Percentiles rank a stretch among this genome's conserved stretches.
Conservation (phyloP, 1,140 invertebrate species). For the Ceratina japonica region DNA sequence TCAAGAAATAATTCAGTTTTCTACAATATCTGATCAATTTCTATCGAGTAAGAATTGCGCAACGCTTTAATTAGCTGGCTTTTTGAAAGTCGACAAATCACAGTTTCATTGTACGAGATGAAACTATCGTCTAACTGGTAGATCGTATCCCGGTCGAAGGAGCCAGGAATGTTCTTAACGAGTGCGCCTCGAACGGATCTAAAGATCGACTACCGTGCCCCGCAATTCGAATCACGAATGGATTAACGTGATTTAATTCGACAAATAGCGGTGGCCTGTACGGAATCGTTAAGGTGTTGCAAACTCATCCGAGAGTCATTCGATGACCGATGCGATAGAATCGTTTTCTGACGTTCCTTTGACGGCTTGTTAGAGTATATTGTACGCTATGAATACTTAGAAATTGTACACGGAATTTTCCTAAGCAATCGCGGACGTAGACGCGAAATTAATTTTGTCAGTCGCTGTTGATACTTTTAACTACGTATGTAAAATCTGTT, state of each 20-base stretch:
- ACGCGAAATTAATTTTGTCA: no score
- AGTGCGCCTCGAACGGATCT: slow-evolving; percentile 52
- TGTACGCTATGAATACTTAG: not conserved
- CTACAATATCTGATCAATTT: not conserved
- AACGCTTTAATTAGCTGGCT: slow-evolving; percentile 24
- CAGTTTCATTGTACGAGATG: slow-evolving; percentile 54
- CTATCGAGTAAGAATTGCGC: not conserved
- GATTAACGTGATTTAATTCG: slow-evolving; percentile 63
- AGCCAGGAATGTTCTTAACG: slow-evolving; percentile 60
- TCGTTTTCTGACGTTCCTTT: not conserved
- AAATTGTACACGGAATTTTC: not conserved
- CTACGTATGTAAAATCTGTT: not conserved
- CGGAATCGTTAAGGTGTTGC: slow-evolving; percentile 56
- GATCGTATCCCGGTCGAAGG: slow-evolving; percentile 52
- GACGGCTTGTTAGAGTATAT: slow-evolving; percentile 5
- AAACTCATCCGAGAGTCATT: not conserved
- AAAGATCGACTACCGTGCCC: slow-evolving; percentile 51
- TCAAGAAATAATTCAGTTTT: no score
- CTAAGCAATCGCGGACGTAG: no score
- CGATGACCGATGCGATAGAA: not conserved
- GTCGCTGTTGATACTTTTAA: not conserved
- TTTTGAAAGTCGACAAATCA: slow-evolving; percentile 51
- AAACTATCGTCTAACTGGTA: slow-evolving; percentile 45
- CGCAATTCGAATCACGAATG: slow-evolving; percentile 56
- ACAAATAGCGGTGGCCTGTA: slow-evolving; percentile 60